phyloP scores from a whole-genome alignment of 37 sponge, comb jelly and placozoan genomes.

The Beroe forskalii region DNA sequence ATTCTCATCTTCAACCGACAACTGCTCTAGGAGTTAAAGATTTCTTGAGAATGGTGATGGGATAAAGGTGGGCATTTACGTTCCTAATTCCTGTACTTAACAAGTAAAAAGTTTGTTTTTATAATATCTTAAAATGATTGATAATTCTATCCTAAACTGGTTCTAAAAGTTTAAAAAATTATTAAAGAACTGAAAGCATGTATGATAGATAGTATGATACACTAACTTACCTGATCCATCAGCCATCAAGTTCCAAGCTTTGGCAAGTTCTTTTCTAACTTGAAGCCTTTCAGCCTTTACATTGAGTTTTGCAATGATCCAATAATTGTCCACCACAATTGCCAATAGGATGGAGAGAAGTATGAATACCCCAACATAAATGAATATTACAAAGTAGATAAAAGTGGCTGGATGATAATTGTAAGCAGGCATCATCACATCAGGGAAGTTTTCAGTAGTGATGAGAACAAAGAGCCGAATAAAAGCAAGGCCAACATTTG shows the following conservation, averaged over 20 bases:
- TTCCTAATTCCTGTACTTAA: too few relatives aligned
- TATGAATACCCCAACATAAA: conserved; percentile 75
- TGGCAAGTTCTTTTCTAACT: conserved; percentile 73
- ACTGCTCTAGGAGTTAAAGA: conserved; percentile 64
- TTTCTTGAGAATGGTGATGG: too few relatives aligned
- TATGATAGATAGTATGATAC: not conserved
- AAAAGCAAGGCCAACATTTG: conserved; percentile 69
- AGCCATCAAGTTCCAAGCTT: conserved; percentile 80
- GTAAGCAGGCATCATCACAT: not conserved
- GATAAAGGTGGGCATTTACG: too few relatives aligned
- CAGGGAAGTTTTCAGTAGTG: conserved; percentile 84
- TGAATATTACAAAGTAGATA: conserved; percentile 68
- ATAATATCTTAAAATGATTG: too few relatives aligned
- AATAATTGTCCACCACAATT: conserved; percentile 80
- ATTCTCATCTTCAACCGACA: conserved; percentile 68
- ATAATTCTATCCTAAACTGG: not conserved
- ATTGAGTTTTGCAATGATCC: conserved; percentile 73
- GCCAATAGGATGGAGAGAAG: conserved; percentile 74
- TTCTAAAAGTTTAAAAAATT: not conserved
- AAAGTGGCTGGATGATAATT: not conserved
- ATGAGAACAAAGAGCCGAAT: conserved; percentile 72
- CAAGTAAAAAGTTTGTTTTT: too few relatives aligned
- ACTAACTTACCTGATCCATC: conserved; percentile 72
- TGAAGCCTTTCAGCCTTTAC: conserved; percentile 73
- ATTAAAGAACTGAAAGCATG: not conserved